These are phyloP conservation scores for Lissonota sp. DNA, from an alignment of 2,888 invertebrate genomes.

Conservation along the genomic window DNA sequence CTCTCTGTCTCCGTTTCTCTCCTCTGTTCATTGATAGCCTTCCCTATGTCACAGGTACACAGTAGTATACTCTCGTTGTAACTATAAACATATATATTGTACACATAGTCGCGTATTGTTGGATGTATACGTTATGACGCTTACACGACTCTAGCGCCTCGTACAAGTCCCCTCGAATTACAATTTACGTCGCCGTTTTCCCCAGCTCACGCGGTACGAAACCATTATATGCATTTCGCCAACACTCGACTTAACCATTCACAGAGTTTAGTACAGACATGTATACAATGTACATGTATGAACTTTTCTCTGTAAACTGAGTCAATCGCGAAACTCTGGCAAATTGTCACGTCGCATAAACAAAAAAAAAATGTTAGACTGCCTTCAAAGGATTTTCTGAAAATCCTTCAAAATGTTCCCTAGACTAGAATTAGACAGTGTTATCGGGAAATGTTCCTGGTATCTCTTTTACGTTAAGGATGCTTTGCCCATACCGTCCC, in stretches of 20 bases:
- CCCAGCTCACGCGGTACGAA: conserved; percentile 18
- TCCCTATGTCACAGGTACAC: conserved; percentile 18
- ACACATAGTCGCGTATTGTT: conserved; percentile 43
- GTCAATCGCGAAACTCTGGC: too few species aligned
- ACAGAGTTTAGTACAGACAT: neutral
- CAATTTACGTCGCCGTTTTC: conserved; percentile 67
- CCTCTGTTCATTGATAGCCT: conserved; percentile 55
- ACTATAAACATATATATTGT: conserved; percentile 13
- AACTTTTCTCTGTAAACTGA: too few species aligned
- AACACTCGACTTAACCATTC: conserved; percentile 20
- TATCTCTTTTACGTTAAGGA: neutral
- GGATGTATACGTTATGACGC: conserved; percentile 69
- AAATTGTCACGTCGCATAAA: too few species aligned
- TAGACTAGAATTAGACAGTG: neutral
- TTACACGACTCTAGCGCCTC: conserved; percentile 63
- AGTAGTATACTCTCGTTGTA: conserved; percentile 43
- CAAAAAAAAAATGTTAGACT: too few species aligned
- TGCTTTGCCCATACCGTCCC: too few species aligned
- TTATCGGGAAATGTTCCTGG: neutral
- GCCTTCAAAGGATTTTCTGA: neutral
- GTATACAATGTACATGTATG: too few species aligned
- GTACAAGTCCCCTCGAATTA: conserved; percentile 66
- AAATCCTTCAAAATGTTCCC: neutral
- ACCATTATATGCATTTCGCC: conserved; percentile 36
- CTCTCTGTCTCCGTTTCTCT: conserved; percentile 2